A percentile compares a stretch with the other conserved stretches of the same genome.
Evolutionary conservation across 2,888 invertebrate species (phyloP).

Genomic region (Phania funesta): DNA sequence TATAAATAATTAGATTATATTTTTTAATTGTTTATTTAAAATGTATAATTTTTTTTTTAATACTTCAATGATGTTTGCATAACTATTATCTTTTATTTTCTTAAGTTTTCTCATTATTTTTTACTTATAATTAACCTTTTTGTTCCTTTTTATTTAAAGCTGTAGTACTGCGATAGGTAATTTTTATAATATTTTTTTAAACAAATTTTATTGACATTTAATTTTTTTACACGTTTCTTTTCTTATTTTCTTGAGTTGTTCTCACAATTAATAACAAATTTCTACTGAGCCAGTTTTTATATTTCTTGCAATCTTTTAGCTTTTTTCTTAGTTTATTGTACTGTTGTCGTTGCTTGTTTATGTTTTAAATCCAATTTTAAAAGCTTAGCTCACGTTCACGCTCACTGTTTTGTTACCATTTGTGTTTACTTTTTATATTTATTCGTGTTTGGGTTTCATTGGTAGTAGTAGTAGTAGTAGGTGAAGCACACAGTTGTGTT

Average conservation of each 20-base stretch:
- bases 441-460: neutral
- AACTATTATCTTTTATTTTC: slow-evolving; percentile 23
- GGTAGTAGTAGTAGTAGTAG: neutral
- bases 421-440: slow-evolving; percentile 24
- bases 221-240: neutral
- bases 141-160: neutral
- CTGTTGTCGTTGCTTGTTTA: slow-evolving; percentile 22
- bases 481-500: slow-evolving; percentile 43
- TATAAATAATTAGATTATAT: neutral
- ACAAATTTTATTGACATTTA: slow-evolving; percentile 22
- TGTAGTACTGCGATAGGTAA: neutral
- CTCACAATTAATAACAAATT: slow-evolving; percentile 56
- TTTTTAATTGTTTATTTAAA: neutral
- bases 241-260: slow-evolving; percentile 21
- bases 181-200: neutral
- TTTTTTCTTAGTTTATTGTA: slow-evolving; percentile 3
- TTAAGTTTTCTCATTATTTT: neutral
- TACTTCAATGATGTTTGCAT: slow-evolving; percentile 61
- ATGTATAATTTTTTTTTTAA: neutral
- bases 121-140: slow-evolving; percentile 46
- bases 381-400: slow-evolving; percentile 54
- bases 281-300: slow-evolving; percentile 61
- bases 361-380: slow-evolving; percentile 40
- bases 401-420: slow-evolving; percentile 18
- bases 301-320: slow-evolving; percentile 52